Evolutionary conservation across 2,888 invertebrate species (phyloP).

Genomic region (Archaeoteleia sp.): DNA sequence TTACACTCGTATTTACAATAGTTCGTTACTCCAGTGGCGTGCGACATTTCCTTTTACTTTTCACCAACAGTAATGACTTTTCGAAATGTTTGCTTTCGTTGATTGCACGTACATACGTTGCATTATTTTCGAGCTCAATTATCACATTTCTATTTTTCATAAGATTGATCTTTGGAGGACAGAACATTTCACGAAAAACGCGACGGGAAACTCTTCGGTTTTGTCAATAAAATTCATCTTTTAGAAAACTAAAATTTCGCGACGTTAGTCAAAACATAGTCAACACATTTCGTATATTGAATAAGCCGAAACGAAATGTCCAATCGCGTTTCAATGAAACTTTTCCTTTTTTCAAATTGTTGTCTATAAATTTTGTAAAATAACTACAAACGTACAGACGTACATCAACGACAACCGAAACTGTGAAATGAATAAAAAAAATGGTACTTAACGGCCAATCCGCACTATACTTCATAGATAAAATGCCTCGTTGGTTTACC

Average conservation of each 20-base stretch:
- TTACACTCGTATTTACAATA: conserved; percentile 63
- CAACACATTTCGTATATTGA: too few relatives aligned
- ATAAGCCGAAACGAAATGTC: too few relatives aligned
- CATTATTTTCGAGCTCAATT: conserved; percentile 6
- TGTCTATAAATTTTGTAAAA: neutral
- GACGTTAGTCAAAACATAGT: neutral
- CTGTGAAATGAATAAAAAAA: conserved; percentile 58
- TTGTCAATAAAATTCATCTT: too few relatives aligned
- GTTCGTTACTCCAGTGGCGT: conserved; percentile 60
- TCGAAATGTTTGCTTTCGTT: conserved; percentile 42
- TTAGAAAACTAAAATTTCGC: neutral
- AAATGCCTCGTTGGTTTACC: conserved; percentile 57
- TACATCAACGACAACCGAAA: conserved; percentile 56
- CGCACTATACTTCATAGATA: conserved; percentile 46
- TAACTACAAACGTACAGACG: conserved; percentile 44
- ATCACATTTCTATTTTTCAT: conserved; percentile 11
- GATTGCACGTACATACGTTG: conserved; percentile 48
- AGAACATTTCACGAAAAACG: neutral
- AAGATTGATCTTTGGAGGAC: too few relatives aligned
- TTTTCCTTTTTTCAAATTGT: too few relatives aligned
- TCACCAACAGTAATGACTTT: conserved; percentile 42
- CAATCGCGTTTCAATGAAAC: neutral
- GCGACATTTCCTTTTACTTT: conserved; percentile 49
- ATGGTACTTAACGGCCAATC: conserved; percentile 57
- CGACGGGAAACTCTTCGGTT: too few relatives aligned